These are phyloP conservation scores for Lordiphosa andalusiaca DNA, from an alignment of 2,888 invertebrate species.

Conservation along the genomic window DNA sequence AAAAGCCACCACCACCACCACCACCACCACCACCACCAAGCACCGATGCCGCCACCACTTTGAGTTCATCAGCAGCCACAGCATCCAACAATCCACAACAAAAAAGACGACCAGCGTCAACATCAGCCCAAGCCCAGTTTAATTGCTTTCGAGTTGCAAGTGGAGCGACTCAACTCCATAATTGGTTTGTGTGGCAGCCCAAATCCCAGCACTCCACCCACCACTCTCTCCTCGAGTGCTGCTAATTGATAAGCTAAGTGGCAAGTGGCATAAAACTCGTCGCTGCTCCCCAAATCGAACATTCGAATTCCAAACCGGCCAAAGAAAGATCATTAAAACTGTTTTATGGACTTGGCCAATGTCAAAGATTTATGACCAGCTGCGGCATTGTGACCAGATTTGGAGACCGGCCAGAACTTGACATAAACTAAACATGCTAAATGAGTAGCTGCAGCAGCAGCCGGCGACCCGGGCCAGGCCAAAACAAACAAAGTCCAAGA, in stretches of 20 bases:
- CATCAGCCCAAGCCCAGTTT: slow-evolving; percentile 1
- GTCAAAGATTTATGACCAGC: slow-evolving; percentile 60
- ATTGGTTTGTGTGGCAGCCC: slow-evolving; percentile 43
- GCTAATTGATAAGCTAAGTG: slow-evolving; percentile 74
- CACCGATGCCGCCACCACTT: slow-evolving; percentile 11
- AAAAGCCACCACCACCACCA: slow-evolving; percentile 49
- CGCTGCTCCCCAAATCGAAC: slow-evolving; percentile 16
- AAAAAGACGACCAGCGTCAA: slow-evolving; percentile 5
- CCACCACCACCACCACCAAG: not conserved
- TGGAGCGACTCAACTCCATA: slow-evolving; percentile 25
- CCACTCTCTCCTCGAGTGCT: not conserved
- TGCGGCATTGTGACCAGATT: slow-evolving; percentile 56
- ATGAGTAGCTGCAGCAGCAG: slow-evolving; percentile 40
- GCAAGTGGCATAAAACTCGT: slow-evolving; percentile 62
- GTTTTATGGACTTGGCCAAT: slow-evolving; percentile 57
- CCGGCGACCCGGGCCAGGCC: slow-evolving; percentile 20
- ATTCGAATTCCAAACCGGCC: slow-evolving; percentile 6
- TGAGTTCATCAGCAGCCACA: slow-evolving; percentile 26
- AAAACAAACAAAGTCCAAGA: slow-evolving; percentile 20
- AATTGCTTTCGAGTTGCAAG: slow-evolving; percentile 17
- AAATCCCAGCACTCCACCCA: not conserved
- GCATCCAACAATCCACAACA: slow-evolving; percentile 2
- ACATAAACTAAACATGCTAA: slow-evolving; percentile 56
- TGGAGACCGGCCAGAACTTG: slow-evolving; percentile 23
- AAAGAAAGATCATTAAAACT: slow-evolving; percentile 52